Conservation (phyloP, 2,113 vertebrate genomes). For the Pundamilia nyererei region DNA sequence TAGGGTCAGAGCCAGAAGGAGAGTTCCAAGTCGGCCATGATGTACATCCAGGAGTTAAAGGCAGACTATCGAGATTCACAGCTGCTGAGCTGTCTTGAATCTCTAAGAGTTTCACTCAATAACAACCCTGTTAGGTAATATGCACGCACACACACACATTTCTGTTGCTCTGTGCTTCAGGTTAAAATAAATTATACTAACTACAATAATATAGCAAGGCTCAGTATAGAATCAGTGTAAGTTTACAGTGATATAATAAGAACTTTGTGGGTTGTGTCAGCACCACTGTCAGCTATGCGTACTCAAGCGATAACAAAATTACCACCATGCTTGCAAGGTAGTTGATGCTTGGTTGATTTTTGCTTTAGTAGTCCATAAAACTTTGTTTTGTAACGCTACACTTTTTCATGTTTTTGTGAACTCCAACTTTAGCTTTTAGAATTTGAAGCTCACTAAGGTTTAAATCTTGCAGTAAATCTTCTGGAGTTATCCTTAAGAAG, state of each 20-base stretch:
- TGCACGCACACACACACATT: background rate
- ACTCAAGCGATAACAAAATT: background rate
- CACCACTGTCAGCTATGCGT: background rate
- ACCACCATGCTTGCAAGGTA: background rate
- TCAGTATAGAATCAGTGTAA: background rate
- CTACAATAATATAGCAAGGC: background rate
- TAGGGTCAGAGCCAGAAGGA: constrained; percentile 86
- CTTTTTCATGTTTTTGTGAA: background rate
- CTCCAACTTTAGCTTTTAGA: background rate
- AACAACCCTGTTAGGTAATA: constrained; percentile 90
- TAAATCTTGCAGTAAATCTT: background rate
- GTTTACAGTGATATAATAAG: background rate
- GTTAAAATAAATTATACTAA: background rate
- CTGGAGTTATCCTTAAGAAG: background rate
- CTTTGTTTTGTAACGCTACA: background rate
- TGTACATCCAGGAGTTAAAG: constrained; percentile 87
- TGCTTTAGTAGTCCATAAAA: background rate
- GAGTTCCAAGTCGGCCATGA: constrained; percentile 80
- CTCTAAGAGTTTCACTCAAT: constrained; percentile 85
- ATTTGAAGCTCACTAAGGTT: background rate
- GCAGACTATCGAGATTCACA: constrained; percentile 74
- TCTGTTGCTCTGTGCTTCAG: background rate
- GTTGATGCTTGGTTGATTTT: background rate
- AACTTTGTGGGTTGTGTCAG: background rate
- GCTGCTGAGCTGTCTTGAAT: constrained; percentile 83